Base-by-base conservation (phyloP, 2,797 vertebrate species). In the Emydoidea blandingii region DNA sequence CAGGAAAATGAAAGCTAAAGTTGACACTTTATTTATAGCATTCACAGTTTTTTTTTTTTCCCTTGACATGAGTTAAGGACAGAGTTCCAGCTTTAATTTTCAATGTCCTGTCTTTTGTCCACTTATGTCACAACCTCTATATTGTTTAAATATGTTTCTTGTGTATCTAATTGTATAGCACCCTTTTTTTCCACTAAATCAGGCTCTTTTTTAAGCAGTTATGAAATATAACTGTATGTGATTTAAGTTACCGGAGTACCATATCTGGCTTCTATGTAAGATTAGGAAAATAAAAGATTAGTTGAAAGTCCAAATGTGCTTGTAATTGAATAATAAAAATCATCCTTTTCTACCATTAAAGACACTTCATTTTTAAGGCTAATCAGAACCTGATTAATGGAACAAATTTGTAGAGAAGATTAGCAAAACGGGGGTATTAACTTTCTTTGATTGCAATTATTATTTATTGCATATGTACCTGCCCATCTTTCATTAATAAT, bases 1-100 rank as follows among this genome's bases (percentile, higher is more conserved):
- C 97, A 97, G 95, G 96, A 96, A 97, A 97, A 95, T 95, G 94
- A 96, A 97, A 95, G 37, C 87, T 84, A 95, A 95, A 65, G 54
- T 37, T 91, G 89, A 86, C 85, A 79, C 27, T 87, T 41, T 86
- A 41, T 90, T 84, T 93, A 23, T 90, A 96, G 90, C 8, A 11
- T 6, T 90, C 62, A 94, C 79, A 31, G 7, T 49, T 78, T 78
- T 47, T 21, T 19, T 37, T 72, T 96, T 53, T 3, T 96, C 59
- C 37, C 23, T 56, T 81, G 54, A 91, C 78, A 74, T 93, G 94
- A 95, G 78, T 97, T 95, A 90, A 93, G 94, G 83, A 57, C 41
- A 59, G 87, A 94, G 82, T 94, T 97, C 82, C n/a, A 82, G 80
- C 18, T 57, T 92, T 94, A 92, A 94, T 47, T 93, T 94, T 91